A percentile compares a stretch with the other conserved stretches of the same genome.
phyloP scores from a whole-genome alignment of 2,113 vertebrate genomes.

The Chlamydotis undulata region DNA sequence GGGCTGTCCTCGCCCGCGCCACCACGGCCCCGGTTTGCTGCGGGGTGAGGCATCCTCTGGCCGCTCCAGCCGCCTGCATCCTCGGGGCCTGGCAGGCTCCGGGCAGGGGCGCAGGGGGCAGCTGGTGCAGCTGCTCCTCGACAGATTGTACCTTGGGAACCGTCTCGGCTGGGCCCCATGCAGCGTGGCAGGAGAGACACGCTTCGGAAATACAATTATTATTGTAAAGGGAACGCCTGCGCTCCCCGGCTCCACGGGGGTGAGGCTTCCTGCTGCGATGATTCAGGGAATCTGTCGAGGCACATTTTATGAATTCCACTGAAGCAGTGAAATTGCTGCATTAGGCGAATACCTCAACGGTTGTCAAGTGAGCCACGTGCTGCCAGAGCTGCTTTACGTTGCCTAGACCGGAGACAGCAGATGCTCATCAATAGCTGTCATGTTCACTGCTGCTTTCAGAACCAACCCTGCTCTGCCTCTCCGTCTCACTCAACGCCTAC shows the following conservation, averaged over 20 bases:
- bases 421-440: not conserved
- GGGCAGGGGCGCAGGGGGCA: no score
- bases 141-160: fast-evolving
- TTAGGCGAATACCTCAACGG: not conserved
- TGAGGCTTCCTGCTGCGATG: not conserved
- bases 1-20: not conserved
- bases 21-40: fast-evolving
- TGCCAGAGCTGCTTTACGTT: not conserved
- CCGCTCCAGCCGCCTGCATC: not conserved
- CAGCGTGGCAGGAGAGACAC: not conserved
- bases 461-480: not conserved
- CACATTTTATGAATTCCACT: not conserved
- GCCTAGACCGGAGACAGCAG: not conserved
- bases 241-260: not conserved
- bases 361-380: constrained; percentile 5
- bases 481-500: not conserved
- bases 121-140: fast-evolving
- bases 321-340: constrained; percentile 17
- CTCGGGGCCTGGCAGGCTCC: not conserved
- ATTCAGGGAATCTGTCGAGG: not conserved
- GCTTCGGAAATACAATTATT: not conserved
- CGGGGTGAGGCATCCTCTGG: fast-evolving
- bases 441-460: not conserved
- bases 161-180: fast-evolving
- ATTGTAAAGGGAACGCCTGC: not conserved